Evolutionary conservation across 2,797 vertebrate genomes (phyloP), one percentile per base, ranked within the genome.

Genomic region (Rousettus madagascariensis): DNA sequence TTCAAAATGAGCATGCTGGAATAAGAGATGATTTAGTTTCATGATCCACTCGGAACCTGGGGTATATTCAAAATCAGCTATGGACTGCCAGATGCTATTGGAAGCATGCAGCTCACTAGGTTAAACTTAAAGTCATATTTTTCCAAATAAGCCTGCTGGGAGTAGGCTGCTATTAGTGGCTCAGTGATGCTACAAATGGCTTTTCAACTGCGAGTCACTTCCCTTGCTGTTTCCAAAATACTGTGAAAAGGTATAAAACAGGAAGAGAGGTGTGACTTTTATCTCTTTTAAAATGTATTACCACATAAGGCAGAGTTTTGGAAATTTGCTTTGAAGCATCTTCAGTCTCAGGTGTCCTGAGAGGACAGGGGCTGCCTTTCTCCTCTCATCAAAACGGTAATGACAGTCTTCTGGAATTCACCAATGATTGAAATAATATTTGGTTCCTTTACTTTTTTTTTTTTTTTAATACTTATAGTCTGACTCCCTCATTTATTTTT

Each of bases 1-100:
- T 95, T 98, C 96, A 94, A 97, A 98, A 93, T 71, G 95, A 98
- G 95, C 92, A 90, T 66, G 85, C 86, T 95, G 87, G 93, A 97
- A 95, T 46, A 91, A 72, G 77, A 95, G 91, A 96, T 88, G 84
- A 97, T 96, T 97, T 95, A 94, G 90, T 92, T 96, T 75, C 36
- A 33, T 94, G 94, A 96, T 97, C 88, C 72, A 36, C 69, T 93
- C 1, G 51, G 46, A 84, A 95, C 75, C 94, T 49, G 41, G 79
- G 95, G 51, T 2, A 1, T 72, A 85, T 83, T 98, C 26, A 43
- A 61, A 96, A 43, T 87, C 69, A 90, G 82, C 95, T 97, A 33
- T 90, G 38, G 71, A 38, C 93, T 95, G 91, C 17, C 30, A 91
- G 92, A 12, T 88, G 38, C 92, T 87, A 90, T 95, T 95, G 85